These are phyloP conservation scores for Bibio marci DNA, from an alignment of 2,888 invertebrate species.

Conservation along the genomic window DNA sequence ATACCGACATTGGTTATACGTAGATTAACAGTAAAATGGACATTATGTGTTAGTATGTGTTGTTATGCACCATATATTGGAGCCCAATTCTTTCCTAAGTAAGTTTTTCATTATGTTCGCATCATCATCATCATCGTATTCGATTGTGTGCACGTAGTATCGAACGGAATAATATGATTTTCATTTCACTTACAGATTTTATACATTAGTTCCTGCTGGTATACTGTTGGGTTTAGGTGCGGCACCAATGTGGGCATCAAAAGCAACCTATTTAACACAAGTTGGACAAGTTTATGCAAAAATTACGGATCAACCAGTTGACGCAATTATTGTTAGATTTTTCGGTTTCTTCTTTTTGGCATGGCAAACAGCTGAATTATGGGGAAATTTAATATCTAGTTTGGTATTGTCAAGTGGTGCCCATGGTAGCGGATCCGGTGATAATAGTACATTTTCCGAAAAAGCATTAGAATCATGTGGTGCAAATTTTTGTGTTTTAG, in stretches of 20 bases:
- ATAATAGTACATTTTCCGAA: constrained; percentile 28
- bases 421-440: constrained; percentile 37
- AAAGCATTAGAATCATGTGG: constrained; percentile 47
- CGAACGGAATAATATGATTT: constrained; percentile 14
- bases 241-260: constrained; percentile 97
- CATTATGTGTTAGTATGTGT: constrained; percentile 77
- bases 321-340: constrained; percentile 88
- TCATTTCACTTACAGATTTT: constrained; percentile 41
- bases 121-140: background rate
- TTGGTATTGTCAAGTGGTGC: constrained; percentile 67
- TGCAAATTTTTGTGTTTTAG: constrained; percentile 65
- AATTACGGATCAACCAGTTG: constrained; percentile 68
- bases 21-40: constrained; percentile 91
- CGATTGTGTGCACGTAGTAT: background rate
- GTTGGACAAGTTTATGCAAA: constrained; percentile 83
- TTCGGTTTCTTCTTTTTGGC: constrained; percentile 98
- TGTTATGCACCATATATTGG: constrained; percentile 91
- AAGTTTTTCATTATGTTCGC: constrained; percentile 8
- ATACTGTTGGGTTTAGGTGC: constrained; percentile 88
- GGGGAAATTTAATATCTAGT: constrained; percentile 94
- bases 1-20: constrained; percentile 86
- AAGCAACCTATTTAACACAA: constrained; percentile 91
- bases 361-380: constrained; percentile 91
- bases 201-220: constrained; percentile 83
- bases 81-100: constrained; percentile 77